Evolutionary conservation across 1,140 invertebrate species (phyloP), one percentile per base, ranked within the genome.

Genomic region (Megalopta genalis): DNA sequence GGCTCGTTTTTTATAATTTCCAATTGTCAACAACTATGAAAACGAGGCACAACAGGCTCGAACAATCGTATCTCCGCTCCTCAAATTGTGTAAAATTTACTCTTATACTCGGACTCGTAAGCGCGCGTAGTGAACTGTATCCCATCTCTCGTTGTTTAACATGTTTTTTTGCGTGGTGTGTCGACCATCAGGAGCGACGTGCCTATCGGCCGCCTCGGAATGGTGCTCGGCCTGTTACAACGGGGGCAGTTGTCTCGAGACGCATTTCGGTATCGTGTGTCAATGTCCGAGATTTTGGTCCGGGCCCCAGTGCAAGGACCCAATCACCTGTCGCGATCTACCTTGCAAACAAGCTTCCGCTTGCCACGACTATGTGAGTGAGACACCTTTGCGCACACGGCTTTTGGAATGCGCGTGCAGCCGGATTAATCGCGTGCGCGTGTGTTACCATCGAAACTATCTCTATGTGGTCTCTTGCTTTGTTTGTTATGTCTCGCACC

Each of bases 351-450:
- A 95, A 91, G 94, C 94, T 27, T 87, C 90, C 46, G 88, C 91
- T 78, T 95, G 95, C 88, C 90, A 93, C 69, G 94, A 95, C 88
- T 94, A 93, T 88, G 95, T 96, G 89, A 95, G 95, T 95, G 67
- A 64, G 32, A 72, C n/a, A n/a, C 66, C 76, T 77, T 70, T 42
- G 73, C n/a, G n/a, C 76, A 23, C 57, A 68, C 69, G 73, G 67
- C 63, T 69, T 64, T 72, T n/a, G n/a, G 75, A 67, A 82, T 79
- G 69, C 63, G 63, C 76, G 16, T 14, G 10, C n/a, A 62, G 18
- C 42, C 69, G 75, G 75, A 78, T 82, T 68, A 64, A 82, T 74
- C 54, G 21, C 66, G 21, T 64, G 69, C 54, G 21, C 66, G 21
- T 64, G 69, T 42, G 65, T 74, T 54, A 32, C 7, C 21, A 8